Conservation (phyloP, 1,140 invertebrate species). For the Oedothorax gibbosus region DNA sequence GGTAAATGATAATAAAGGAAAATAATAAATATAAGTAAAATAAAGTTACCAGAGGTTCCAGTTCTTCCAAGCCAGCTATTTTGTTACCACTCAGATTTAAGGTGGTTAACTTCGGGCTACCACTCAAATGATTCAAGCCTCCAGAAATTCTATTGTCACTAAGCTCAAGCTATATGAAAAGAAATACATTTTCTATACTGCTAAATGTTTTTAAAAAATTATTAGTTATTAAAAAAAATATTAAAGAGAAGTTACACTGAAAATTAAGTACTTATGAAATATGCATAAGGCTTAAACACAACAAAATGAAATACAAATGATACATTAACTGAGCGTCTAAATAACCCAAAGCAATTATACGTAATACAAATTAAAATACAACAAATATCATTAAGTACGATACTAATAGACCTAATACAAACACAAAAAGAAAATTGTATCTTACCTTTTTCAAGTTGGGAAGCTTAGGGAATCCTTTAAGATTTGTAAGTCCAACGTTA, state of each 20-base stretch:
- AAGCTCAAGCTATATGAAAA: conserved; percentile 76
- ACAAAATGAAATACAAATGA: too few species aligned
- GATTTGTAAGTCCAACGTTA: conserved; percentile 92
- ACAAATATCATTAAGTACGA: too few species aligned
- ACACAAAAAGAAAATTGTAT: neutral
- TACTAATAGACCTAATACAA: too few species aligned
- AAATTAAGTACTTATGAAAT: too few species aligned
- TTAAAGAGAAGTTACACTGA: too few species aligned
- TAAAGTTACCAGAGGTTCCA: conserved; percentile 84
- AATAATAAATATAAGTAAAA: neutral
- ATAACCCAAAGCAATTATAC: too few species aligned
- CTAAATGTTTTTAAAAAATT: neutral
- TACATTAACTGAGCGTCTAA: too few species aligned
- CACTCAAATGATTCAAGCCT: conserved; percentile 87
- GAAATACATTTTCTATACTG: neutral
- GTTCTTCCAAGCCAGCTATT: conserved; percentile 91
- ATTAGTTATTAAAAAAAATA: too few species aligned
- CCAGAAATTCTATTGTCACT: conserved; percentile 90
- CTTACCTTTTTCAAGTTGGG: conserved; percentile 87
- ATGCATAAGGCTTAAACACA: too few species aligned
- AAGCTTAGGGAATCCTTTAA: conserved; percentile 89
- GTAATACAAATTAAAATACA: too few species aligned
- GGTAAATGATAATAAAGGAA: neutral
- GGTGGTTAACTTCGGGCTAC: conserved; percentile 88
- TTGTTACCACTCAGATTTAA: conserved; percentile 97